Percentiles rank a stretch among this genome's conserved stretches.
Evolutionary conservation across 2,888 invertebrate species (phyloP).

Genomic region (Tetramorium bicarinatum): DNA sequence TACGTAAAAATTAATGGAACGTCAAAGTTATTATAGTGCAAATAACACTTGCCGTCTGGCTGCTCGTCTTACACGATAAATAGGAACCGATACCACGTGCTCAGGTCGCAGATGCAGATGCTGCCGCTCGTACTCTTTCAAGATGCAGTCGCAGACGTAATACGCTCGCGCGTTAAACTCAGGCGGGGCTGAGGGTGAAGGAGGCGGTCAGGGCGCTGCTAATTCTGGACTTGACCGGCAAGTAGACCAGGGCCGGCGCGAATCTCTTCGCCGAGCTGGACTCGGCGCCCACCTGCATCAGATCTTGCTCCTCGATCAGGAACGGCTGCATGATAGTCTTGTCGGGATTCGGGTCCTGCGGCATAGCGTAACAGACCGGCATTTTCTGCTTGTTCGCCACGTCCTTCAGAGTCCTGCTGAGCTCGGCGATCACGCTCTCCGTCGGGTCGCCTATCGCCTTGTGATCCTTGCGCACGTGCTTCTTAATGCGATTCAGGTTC

Average conservation of each 20-base stretch:
- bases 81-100: slow-evolving; percentile 84
- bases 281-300: slow-evolving; percentile 81
- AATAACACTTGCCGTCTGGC: slow-evolving; percentile 67
- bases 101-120: slow-evolving; percentile 76
- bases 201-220: slow-evolving; percentile 95
- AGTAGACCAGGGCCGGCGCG: slow-evolving; percentile 96
- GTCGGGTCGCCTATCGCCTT: slow-evolving; percentile 83
- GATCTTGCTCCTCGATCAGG: slow-evolving; percentile 91
- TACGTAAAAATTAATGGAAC: slow-evolving; percentile 37
- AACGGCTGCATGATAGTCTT: slow-evolving; percentile 97
- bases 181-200: slow-evolving; percentile 97
- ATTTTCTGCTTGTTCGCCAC: slow-evolving; percentile 88
- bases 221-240: slow-evolving; percentile 96
- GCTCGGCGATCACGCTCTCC: slow-evolving; percentile 86
- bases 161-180: slow-evolving; percentile 81
- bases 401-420: slow-evolving; percentile 87
- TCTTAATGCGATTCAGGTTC: slow-evolving; percentile 85
- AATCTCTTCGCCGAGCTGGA: slow-evolving; percentile 88
- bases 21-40: slow-evolving; percentile 30
- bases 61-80: slow-evolving; percentile 66
- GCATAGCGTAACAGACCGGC: slow-evolving; percentile 90
- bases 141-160: neutral
- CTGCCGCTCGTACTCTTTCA: slow-evolving; percentile 3
- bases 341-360: slow-evolving; percentile 87
- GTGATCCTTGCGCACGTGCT: slow-evolving; percentile 87